Percentiles rank a stretch among this genome's conserved stretches.
phyloP scores from a whole-genome alignment of 2,797 vertebrate genomes.

The Poecilia velifera region DNA sequence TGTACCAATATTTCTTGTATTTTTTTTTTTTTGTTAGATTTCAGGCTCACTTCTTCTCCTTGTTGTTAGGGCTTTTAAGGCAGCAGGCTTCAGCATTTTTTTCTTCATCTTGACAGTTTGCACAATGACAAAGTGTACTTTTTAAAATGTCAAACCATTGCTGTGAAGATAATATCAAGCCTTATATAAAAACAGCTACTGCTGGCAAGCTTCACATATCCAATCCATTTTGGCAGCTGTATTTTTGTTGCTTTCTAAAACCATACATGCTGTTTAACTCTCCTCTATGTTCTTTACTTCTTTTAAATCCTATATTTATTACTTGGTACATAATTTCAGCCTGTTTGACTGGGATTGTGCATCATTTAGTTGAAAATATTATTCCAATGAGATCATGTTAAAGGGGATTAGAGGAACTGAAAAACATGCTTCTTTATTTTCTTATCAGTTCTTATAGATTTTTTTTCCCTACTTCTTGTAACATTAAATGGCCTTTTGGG shows the following conservation, averaged over 20 bases:
- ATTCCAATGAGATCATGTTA: not conserved
- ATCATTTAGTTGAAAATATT: not conserved
- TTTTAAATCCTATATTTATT: not conserved
- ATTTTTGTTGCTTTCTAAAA: not conserved
- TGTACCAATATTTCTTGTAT: not conserved
- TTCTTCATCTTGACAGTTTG: slow-evolving; percentile 2
- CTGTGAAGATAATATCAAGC: slow-evolving; percentile 5
- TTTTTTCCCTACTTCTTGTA: not conserved
- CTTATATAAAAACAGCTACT: not conserved
- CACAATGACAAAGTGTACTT: slow-evolving; percentile 7
- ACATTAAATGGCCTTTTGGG: no score
- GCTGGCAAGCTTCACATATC: not conserved
- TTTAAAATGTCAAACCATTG: slow-evolving; percentile 8
- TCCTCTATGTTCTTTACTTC: not conserved
- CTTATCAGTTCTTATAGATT: not conserved
- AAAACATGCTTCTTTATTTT: not conserved
- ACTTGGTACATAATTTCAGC: not conserved
- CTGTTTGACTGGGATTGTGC: not conserved
- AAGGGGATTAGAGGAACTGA: not conserved
- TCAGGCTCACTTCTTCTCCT: not conserved
- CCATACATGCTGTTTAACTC: not conserved
- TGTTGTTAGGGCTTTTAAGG: not conserved
- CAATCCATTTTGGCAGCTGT: not conserved
- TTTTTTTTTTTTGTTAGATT: not conserved
- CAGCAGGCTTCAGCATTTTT: not conserved